Base-by-base conservation (phyloP, 2,113 vertebrate species). In the Mormyrus iriodes region DNA sequence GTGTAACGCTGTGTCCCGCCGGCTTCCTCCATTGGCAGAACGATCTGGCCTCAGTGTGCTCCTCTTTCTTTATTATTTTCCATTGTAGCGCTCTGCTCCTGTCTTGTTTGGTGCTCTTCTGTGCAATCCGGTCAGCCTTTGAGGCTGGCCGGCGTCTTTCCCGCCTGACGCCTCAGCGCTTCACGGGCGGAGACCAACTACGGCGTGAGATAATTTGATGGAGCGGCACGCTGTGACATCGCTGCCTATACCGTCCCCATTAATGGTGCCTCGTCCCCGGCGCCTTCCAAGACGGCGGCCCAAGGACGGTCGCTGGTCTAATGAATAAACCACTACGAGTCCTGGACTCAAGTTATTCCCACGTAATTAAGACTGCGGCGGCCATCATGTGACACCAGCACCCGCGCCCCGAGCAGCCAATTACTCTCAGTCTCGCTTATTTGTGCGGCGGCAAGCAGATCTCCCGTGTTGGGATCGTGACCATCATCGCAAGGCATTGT, bases 121-220 rank as follows among this genome's bases (percentile, higher is more conserved):
- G 49, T n/a, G 31, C 35, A 4, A 24, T 53, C 49, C 19, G 35
- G 49, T 83, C n/a, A 31, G 76, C 73, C 53, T 82, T 55, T 4
- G 76, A 89, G 49, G 52, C 35, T 27, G 24, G 10, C 51, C 12
- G 17, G 76, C 55, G 49, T 55, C 76, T 52, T 83, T 83, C 52
- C n/a, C 24, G 3, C 42, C 12, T 7, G 7, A 65, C 19, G 19
- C 35, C 35, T 69, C 73, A 19, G 21, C 21, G 12, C 84, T 61
- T 61, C 89, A 85, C 73, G 13, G 84, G n/a, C 55, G 88, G 79
- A 51, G 55, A 88, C 87, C 87, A 49, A 88, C 88, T 85, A 90
- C 79, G 19, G 88, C 85, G 83, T 48, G 88, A 88, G 88, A 90
- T 92, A 91, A 91, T 92, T 92, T 91, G 89, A 90, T 92, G 88